A percentile compares a stretch with the other conserved stretches of the same genome.
These are phyloP conservation scores for Mylabris sibirica DNA, from an alignment of 2,888 invertebrate genomes.

Conservation along the genomic window DNA sequence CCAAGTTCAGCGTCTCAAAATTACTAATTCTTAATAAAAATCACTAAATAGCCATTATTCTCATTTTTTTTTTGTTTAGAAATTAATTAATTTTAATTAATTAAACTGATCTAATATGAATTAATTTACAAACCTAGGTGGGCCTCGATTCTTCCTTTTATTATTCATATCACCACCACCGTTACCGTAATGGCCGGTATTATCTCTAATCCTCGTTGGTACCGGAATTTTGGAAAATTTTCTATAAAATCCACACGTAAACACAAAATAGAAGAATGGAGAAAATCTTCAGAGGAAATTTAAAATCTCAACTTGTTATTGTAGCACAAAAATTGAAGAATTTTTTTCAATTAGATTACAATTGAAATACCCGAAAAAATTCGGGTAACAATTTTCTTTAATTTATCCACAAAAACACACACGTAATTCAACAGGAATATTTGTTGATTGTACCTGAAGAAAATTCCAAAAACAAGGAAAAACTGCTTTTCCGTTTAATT, in stretches of 20 bases:
- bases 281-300: no score
- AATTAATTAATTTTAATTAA: not conserved
- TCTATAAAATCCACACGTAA: conserved; percentile 23
- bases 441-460: no score
- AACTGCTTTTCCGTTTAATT: no score
- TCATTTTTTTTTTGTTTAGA: not conserved
- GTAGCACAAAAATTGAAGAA: no score
- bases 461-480: no score
- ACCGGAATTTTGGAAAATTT: conserved; percentile 79
- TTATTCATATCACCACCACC: conserved; percentile 71
- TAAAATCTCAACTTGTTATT: no score
- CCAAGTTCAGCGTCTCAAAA: not conserved
- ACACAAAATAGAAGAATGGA: no score
- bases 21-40: not conserved
- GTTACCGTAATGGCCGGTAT: conserved; percentile 79
- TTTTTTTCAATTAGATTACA: no score
- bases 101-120: not conserved
- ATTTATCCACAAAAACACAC: no score
- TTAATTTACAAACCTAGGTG: conserved; percentile 71
- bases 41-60: not conserved
- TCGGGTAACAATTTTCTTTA: no score
- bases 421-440: no score
- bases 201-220: conserved; percentile 82
- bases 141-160: conserved; percentile 84
- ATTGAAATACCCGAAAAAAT: no score